These are phyloP conservation scores for Oligia strigilis DNA, from an alignment of 2,888 invertebrate genomes.

Conservation along the genomic window DNA sequence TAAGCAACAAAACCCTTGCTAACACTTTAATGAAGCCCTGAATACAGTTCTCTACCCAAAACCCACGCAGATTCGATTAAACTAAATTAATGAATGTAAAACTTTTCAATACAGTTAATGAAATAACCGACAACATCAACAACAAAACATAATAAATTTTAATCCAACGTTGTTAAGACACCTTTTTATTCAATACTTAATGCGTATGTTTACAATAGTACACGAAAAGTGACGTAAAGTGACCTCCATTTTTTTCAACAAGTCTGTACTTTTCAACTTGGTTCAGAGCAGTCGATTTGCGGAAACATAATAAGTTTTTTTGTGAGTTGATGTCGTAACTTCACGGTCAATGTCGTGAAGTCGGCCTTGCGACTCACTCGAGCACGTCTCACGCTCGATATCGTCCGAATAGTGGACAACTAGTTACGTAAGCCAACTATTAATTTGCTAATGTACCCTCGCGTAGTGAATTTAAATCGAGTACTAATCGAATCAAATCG, in stretches of 20 bases:
- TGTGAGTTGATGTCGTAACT: slow-evolving; percentile 80
- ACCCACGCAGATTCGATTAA: slow-evolving; percentile 18
- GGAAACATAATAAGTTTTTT: slow-evolving; percentile 86
- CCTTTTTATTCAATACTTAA: slow-evolving; percentile 42
- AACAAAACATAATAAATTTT: slow-evolving; percentile 30
- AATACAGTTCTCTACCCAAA: slow-evolving; percentile 9
- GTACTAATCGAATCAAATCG: slow-evolving; percentile 71
- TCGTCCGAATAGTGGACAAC: slow-evolving; percentile 80
- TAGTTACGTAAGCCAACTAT: slow-evolving; percentile 84
- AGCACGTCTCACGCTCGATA: slow-evolving; percentile 81
- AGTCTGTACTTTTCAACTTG: slow-evolving; percentile 72
- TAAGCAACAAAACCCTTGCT: slow-evolving; percentile 22
- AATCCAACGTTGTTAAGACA: slow-evolving; percentile 35
- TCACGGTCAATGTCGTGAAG: slow-evolving; percentile 89
- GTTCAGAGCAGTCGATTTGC: slow-evolving; percentile 81
- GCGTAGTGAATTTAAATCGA: slow-evolving; percentile 75
- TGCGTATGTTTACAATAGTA: slow-evolving; percentile 59
- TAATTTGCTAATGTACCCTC: slow-evolving; percentile 81
- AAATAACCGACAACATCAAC: slow-evolving; percentile 6
- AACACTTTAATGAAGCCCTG: slow-evolving; percentile 10
- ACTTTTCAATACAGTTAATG: slow-evolving; percentile 32
- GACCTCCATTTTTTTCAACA: slow-evolving; percentile 70
- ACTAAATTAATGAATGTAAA: slow-evolving; percentile 34
- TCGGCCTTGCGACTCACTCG: slow-evolving; percentile 85
- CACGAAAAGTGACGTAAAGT: slow-evolving; percentile 67